These are phyloP conservation scores for Columbina picui DNA, from an alignment of 2,113 vertebrate species.

Conservation along the genomic window DNA sequence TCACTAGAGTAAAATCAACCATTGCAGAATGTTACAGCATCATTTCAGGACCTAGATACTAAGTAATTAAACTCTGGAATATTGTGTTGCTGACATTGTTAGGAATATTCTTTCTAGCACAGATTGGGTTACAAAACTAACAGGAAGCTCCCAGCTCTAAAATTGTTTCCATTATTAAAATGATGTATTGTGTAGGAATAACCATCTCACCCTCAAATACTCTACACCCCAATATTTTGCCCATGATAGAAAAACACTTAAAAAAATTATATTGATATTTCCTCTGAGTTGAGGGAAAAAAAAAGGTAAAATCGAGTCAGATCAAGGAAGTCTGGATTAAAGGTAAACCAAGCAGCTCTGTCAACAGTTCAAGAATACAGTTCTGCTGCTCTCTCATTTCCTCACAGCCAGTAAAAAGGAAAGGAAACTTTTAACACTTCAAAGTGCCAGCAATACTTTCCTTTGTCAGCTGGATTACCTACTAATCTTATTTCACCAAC, in stretches of 20 bases:
- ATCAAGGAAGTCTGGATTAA: neutral
- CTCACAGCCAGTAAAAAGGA: neutral
- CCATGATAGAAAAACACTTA: neutral
- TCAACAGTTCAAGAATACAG: neutral
- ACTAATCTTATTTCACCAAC: neutral
- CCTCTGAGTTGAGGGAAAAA: neutral
- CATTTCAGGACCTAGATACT: neutral
- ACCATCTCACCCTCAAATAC: neutral
- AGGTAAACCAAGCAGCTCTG: neutral
- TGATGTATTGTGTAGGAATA: neutral
- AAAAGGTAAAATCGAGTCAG: neutral
- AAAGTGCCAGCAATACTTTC: neutral
- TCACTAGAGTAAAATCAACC: neutral
- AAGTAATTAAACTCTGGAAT: neutral
- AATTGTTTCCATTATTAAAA: neutral
- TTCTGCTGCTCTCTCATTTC: neutral
- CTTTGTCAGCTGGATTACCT: neutral
- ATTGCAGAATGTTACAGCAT: neutral
- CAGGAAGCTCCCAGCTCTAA: neutral
- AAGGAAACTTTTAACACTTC: neutral
- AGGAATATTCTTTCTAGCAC: neutral
- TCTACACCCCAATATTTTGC: neutral
- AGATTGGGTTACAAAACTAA: neutral
- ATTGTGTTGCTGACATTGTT: neutral
- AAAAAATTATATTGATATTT: neutral